Evolutionary conservation across 2,113 vertebrate genomes (phyloP).

Genomic region (Gasterosteus aculeatus): DNA sequence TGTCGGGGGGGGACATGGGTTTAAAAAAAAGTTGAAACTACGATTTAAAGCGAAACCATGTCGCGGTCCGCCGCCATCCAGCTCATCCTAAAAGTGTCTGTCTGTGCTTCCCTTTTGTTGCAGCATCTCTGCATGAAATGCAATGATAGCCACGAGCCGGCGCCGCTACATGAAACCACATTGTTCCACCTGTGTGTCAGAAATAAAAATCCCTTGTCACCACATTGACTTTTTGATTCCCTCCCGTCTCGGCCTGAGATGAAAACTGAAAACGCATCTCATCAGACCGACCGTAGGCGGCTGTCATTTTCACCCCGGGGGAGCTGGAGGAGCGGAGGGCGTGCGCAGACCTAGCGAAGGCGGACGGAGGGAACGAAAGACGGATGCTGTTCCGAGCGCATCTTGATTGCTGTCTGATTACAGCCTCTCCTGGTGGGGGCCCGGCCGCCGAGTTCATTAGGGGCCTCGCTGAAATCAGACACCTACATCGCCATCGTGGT

Average conservation of each 20-base stretch:
- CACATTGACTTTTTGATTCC: neutral
- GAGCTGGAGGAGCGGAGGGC: slow-evolving; percentile 14
- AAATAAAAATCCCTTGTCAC: neutral
- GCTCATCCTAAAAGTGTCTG: neutral
- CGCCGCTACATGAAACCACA: neutral
- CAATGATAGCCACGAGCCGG: neutral
- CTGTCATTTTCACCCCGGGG: slow-evolving; percentile 40
- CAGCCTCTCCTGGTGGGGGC: slow-evolving; percentile 49
- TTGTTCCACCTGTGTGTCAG: neutral
- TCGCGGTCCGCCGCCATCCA: neutral
- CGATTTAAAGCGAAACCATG: neutral
- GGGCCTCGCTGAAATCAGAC: slow-evolving; percentile 27
- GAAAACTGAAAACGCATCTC: slow-evolving; percentile 20
- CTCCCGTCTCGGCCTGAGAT: slow-evolving; percentile 15
- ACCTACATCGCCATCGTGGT: slow-evolving; percentile 12
- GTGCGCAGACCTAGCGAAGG: slow-evolving; percentile 6
- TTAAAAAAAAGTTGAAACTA: neutral
- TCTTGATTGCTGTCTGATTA: slow-evolving; percentile 73
- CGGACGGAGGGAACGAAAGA: slow-evolving; percentile 21
- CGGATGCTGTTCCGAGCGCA: slow-evolving; percentile 35
- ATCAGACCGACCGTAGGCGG: slow-evolving; percentile 24
- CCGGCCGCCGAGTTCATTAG: slow-evolving; percentile 13
- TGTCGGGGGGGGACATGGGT: slow-evolving; percentile 8
- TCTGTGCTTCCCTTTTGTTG: neutral
- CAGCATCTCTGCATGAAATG: slow-evolving; percentile 13